A percentile compares a stretch with the other conserved stretches of the same genome.
These are phyloP conservation scores for Salminus brasiliensis DNA, from an alignment of 2,113 vertebrate genomes.

Conservation along the genomic window DNA sequence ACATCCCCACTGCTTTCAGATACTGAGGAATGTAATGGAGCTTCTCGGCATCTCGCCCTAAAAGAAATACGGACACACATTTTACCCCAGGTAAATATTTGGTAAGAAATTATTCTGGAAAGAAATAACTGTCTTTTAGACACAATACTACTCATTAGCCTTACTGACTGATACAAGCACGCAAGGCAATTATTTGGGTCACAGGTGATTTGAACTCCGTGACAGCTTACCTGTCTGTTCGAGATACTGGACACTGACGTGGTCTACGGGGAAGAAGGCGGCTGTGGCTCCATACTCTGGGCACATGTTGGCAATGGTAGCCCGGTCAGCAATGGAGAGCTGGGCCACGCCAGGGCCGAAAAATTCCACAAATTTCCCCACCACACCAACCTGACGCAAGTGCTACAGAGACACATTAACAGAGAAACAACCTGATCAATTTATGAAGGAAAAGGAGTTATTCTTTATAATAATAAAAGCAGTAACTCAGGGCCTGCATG, in stretches of 20 bases:
- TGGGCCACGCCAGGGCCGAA: slow-evolving; percentile 92
- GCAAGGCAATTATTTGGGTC: neutral
- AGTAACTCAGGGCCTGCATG: too few relatives aligned
- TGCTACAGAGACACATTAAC: slow-evolving; percentile 74
- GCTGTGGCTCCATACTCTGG: slow-evolving; percentile 96
- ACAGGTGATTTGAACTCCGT: neutral
- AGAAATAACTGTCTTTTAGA: too few relatives aligned
- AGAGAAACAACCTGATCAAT: neutral
- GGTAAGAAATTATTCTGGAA: too few relatives aligned
- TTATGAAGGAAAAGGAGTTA: neutral
- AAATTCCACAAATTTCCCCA: slow-evolving; percentile 98
- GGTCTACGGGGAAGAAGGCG: slow-evolving; percentile 93
- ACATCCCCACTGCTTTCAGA: slow-evolving; percentile 88
- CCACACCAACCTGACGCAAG: slow-evolving; percentile 93
- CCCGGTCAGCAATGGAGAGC: slow-evolving; percentile 95
- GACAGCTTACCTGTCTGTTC: slow-evolving; percentile 84
- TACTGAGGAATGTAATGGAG: slow-evolving; percentile 81
- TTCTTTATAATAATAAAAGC: neutral
- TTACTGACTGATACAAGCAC: too few relatives aligned
- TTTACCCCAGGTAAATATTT: neutral
- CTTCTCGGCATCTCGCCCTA: slow-evolving; percentile 88
- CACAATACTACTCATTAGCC: too few relatives aligned
- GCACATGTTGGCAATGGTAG: slow-evolving; percentile 98
- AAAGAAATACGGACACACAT: slow-evolving; percentile 30
- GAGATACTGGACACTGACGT: slow-evolving; percentile 88